Conservation (phyloP, 2,888 invertebrate species). For the Junonia oenone region DNA sequence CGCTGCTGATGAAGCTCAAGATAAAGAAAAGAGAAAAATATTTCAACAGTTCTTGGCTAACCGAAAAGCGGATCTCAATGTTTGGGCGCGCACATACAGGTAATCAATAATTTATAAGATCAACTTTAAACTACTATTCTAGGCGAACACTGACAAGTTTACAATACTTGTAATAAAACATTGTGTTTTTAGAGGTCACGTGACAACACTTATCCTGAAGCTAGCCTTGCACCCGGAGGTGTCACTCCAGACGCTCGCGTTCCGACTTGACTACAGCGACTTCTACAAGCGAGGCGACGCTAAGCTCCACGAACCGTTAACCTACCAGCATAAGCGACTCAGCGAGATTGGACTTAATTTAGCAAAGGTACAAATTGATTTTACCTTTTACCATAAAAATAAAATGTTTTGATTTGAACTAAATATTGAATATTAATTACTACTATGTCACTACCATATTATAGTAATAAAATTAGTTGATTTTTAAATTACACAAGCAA, state of each 20-base stretch:
- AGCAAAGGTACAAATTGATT: conserved; percentile 50
- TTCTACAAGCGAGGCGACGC: conserved; percentile 92
- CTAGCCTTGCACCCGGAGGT: conserved; percentile 91
- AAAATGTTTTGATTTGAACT: not conserved
- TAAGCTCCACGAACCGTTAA: conserved; percentile 84
- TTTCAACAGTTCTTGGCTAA: conserved; percentile 83
- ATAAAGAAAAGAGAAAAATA: conserved; percentile 79
- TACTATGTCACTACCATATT: too few relatives aligned
- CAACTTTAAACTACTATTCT: too few relatives aligned
- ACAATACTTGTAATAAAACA: too few relatives aligned
- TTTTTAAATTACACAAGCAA: too few relatives aligned
- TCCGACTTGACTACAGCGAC: conserved; percentile 96
- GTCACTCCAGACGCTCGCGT: conserved; percentile 93
- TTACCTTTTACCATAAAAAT: too few relatives aligned
- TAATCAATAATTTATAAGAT: too few relatives aligned
- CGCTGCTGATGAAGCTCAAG: conserved; percentile 78
- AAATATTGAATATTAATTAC: not conserved
- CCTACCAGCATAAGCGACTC: conserved; percentile 82
- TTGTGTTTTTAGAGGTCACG: conserved; percentile 82
- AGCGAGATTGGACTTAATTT: conserved; percentile 73
- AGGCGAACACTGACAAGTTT: too few relatives aligned
- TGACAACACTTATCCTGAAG: conserved; percentile 90
- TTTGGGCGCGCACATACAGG: conserved; percentile 86
- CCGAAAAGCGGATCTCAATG: conserved; percentile 82
- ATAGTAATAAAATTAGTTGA: too few relatives aligned